Evolutionary conservation across 1,140 invertebrate species (phyloP).

Genomic region (Drosophila lowei): DNA sequence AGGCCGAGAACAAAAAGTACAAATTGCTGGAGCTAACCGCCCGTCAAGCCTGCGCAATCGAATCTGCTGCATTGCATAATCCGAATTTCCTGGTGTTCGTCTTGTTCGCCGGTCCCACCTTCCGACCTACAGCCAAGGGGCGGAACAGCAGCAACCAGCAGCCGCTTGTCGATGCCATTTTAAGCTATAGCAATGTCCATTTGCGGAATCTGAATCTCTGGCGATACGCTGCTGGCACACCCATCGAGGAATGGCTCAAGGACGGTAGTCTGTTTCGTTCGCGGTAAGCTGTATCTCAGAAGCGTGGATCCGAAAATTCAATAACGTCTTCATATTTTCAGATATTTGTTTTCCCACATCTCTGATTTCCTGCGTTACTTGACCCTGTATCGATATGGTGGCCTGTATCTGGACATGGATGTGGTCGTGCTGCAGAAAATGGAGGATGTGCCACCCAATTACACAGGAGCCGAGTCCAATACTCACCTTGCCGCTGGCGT

Average conservation of each 20-base stretch:
- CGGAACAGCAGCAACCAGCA: conserved; percentile 43
- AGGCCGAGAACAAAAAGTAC: not conserved
- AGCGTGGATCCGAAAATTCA: not conserved
- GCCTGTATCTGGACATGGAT: conserved; percentile 91
- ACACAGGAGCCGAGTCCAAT: conserved; percentile 86
- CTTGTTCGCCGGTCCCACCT: conserved; percentile 84
- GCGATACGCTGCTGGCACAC: conserved; percentile 85
- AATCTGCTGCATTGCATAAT: conserved; percentile 87
- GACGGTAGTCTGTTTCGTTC: conserved; percentile 85
- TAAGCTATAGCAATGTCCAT: conserved; percentile 85
- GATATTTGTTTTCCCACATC: conserved; percentile 85
- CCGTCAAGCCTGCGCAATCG: conserved; percentile 87
- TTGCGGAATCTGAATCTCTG: conserved; percentile 85
- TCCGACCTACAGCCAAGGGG: conserved; percentile 67
- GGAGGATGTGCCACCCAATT: conserved; percentile 85
- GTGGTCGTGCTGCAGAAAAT: conserved; percentile 87
- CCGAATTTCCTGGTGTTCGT: conserved; percentile 85
- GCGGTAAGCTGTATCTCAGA: conserved; percentile 74
- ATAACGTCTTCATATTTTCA: conserved; percentile 9
- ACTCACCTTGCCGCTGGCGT: conserved; percentile 87
- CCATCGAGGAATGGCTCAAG: conserved; percentile 86
- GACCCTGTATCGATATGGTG: conserved; percentile 90
- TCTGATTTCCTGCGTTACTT: conserved; percentile 88
- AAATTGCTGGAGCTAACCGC: conserved; percentile 79
- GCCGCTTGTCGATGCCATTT: conserved; percentile 81